A percentile compares a stretch with the other conserved stretches of the same genome.
Evolutionary conservation across 1,140 invertebrate species (phyloP).

Genomic region (Papilio glaucus): DNA sequence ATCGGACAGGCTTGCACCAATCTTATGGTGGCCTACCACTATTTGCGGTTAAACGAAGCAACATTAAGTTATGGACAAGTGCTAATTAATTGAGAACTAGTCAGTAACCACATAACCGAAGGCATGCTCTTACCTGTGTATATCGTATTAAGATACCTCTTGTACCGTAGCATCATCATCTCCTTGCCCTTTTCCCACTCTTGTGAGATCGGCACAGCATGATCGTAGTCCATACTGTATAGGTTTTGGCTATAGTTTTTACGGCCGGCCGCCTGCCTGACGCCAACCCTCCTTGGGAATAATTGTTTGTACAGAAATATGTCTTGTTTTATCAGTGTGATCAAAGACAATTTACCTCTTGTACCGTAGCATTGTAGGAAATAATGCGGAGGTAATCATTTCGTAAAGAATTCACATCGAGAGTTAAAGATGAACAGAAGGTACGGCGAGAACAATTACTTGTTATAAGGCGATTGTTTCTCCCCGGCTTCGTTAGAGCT

Average conservation of each 20-base stretch:
- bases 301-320: no score
- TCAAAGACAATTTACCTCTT: no score
- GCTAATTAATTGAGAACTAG: not conserved
- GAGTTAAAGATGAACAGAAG: not conserved
- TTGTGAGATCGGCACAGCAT: no score
- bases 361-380: no score
- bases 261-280: no score
- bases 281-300: no score
- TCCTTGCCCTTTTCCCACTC: no score
- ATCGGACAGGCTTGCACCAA: no score
- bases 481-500: not conserved
- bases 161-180: no score
- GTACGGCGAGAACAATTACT: not conserved
- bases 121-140: not conserved
- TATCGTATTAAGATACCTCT: not conserved
- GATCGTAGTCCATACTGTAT: no score
- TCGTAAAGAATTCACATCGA: not conserved
- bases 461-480: slow-evolving; percentile 10
- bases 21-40: not conserved
- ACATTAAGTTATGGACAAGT: not conserved
- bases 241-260: no score
- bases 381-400: not conserved
- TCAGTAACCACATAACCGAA: slow-evolving; percentile 2
- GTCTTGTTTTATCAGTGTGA: no score
- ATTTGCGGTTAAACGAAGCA: slow-evolving; percentile 1